These are phyloP conservation scores for Teleiodes luculella DNA, from an alignment of 2,888 invertebrate species.

Conservation along the genomic window DNA sequence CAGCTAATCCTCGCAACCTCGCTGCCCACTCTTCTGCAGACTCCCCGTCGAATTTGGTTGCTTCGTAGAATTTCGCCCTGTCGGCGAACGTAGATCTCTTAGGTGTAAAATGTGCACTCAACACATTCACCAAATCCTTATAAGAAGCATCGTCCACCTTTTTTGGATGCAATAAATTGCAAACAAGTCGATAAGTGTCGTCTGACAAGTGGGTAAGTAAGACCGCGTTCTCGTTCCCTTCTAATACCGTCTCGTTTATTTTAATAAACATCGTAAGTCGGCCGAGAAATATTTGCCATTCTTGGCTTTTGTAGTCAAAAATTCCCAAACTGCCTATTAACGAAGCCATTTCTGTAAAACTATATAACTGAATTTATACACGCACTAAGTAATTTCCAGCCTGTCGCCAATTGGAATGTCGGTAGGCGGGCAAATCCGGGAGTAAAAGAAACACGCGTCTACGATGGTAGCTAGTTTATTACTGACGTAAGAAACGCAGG, in stretches of 20 bases:
- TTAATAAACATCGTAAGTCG: conserved; percentile 6
- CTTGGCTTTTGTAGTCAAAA: conserved; percentile 12
- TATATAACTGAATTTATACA: no score
- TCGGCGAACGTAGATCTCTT: conserved; percentile 21
- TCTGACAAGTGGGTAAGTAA: conserved; percentile 2
- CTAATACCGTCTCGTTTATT: conserved; percentile 9
- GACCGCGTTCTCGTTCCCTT: background rate
- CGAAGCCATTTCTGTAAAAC: no score
- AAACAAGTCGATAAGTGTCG: conserved; percentile 16
- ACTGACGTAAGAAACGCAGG: no score
- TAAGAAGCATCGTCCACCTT: conserved; percentile 16
- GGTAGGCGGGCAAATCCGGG: no score
- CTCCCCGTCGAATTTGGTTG: background rate
- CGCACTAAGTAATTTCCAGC: no score
- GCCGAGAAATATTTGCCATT: conserved; percentile 9
- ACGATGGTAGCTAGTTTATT: no score
- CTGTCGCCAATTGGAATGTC: no score
- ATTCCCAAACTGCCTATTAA: background rate
- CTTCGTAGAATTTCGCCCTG: conserved; percentile 20
- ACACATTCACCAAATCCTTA: conserved; percentile 16
- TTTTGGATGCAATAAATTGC: conserved; percentile 21
- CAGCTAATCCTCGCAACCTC: conserved; percentile 17
- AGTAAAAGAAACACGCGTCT: no score
- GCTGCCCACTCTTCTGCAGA: conserved; percentile 16
- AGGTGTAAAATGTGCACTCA: conserved; percentile 22